Base-by-base conservation (phyloP, 1,140 invertebrate genomes). In the Bombus vancouverensis region DNA sequence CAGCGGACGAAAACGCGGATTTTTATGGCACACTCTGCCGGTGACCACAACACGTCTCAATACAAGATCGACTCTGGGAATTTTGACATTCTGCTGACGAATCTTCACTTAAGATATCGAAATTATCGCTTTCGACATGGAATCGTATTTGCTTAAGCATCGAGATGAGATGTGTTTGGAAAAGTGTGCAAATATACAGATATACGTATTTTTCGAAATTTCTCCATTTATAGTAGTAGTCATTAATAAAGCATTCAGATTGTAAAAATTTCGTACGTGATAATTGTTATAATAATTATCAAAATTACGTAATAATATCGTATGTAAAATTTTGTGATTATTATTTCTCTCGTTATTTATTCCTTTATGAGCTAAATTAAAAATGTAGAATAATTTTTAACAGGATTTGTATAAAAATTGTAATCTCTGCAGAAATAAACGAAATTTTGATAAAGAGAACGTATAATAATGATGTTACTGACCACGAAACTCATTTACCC, bases 11-110 rank as follows among this genome's bases (percentile, higher is more conserved):
- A 83, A 82, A 84, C 75, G 86, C 85, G 83, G 84, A 91, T 92
- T 92, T 92, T 92, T 92, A 91, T 89, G 83, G 79, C 85, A 79
- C 76, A 1, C 34, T 53, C 28, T 25, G 62, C 39, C 25, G 42
- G 25, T 39, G 65, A 32, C 34, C 34, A 6, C 25, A 13, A 10
- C 39, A 0, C 39, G 76, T 62, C 65, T 53, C 68, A 53, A n/a
- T 57, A 28, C 8, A 28, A 9, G 1, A 5, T 12, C 25, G 28
- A 3, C 22, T 57, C 12, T 1, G 0, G 22, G 15, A 83, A 9
- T 75, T 75, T n/a, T 2, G 0, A 15, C 39, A 2, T 3, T 13
- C 0, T 8, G n/a, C 12, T 6, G 32, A n/a, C 9, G 47, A 62
- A 44, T 59, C 18, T 22, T 0, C 12, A 25, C 1, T 4, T 15